Percentiles rank a stretch among this genome's conserved stretches.
phyloP scores from a whole-genome alignment of 2,797 vertebrate genomes.

The Anguilla marmorata region DNA sequence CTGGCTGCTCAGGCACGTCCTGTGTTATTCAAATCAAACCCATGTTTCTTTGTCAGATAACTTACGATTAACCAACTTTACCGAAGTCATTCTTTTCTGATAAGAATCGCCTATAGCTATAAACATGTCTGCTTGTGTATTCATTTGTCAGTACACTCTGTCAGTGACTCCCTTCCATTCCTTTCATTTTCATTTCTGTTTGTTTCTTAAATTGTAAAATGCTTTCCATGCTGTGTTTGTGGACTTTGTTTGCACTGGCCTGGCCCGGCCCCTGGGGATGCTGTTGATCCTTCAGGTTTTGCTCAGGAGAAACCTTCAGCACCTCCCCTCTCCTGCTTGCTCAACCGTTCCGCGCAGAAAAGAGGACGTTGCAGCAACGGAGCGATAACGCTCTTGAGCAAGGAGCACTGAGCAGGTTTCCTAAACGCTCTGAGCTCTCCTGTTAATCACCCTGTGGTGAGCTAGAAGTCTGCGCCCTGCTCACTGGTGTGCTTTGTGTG shows the following conservation, averaged over 20 bases:
- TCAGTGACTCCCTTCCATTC: neutral
- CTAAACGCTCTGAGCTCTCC: neutral
- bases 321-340: neutral
- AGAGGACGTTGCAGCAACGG: slow-evolving; percentile 1
- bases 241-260: neutral
- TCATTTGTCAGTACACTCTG: neutral
- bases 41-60: neutral
- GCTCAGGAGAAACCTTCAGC: neutral
- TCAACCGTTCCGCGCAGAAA: too few species aligned
- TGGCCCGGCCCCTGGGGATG: neutral
- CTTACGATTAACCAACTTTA: neutral
- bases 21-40: neutral
- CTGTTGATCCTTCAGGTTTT: neutral
- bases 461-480: slow-evolving; percentile 39
- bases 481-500: slow-evolving; percentile 55
- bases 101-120: neutral
- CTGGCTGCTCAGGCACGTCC: neutral
- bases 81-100: neutral
- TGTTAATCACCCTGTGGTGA: slow-evolving; percentile 30
- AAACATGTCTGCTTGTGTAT: neutral
- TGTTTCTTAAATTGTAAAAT: neutral
- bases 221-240: neutral
- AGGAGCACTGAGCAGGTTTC: neutral
- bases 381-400: neutral
- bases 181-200: neutral